Evolutionary conservation across 2,113 vertebrate species (phyloP).

Genomic region (Entelurus aequoreus): DNA sequence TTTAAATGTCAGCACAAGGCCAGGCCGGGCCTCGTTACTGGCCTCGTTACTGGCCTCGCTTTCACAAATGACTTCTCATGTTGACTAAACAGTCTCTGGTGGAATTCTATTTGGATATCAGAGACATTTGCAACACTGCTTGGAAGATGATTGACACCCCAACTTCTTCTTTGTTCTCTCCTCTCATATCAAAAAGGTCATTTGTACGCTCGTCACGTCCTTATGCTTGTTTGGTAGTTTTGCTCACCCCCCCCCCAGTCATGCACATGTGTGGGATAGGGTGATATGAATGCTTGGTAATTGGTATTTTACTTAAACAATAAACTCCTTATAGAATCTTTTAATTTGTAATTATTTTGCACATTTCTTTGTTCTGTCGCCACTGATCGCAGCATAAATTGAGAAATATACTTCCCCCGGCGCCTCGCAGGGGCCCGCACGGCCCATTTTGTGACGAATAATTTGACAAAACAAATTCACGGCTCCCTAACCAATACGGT

Average conservation of each 20-base stretch:
- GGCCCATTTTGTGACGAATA: background rate
- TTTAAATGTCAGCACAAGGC: conserved; percentile 57
- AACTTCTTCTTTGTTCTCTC: conserved; percentile 10
- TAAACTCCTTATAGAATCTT: background rate
- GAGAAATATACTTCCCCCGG: background rate
- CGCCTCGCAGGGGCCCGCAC: background rate
- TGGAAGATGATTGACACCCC: conserved; percentile 26
- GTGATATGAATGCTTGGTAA: background rate
- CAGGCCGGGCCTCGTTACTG: conserved; percentile 54
- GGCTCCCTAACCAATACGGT: background rate
- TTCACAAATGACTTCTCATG: conserved; percentile 30
- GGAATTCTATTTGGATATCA: conserved; percentile 48
- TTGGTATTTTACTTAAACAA: background rate
- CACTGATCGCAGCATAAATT: background rate
- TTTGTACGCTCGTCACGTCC: conserved; percentile 14
- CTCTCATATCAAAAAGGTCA: background rate
- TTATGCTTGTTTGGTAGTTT: background rate
- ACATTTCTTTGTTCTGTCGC: background rate
- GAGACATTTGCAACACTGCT: conserved; percentile 3
- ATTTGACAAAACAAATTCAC: conserved; percentile 1
- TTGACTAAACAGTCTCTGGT: conserved; percentile 11
- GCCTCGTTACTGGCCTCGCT: too few relatives aligned
- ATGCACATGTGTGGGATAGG: background rate
- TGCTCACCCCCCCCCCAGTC: background rate
- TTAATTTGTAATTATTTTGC: background rate